These are phyloP conservation scores for Carduelis carduelis DNA, from an alignment of 2,797 vertebrate genomes.

Conservation along the genomic window DNA sequence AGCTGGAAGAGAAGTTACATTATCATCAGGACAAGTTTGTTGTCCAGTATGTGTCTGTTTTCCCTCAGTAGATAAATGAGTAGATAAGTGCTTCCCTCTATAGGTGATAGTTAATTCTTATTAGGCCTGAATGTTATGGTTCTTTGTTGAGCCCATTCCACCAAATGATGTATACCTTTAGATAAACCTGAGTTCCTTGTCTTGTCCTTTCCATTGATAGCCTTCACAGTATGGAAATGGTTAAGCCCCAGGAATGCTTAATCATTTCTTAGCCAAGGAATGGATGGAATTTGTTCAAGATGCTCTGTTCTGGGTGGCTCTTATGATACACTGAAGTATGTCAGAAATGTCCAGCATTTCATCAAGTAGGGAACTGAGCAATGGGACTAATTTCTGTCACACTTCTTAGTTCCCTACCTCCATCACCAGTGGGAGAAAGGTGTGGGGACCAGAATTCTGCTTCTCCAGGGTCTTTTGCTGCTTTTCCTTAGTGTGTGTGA, in stretches of 20 bases:
- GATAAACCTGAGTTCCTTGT: neutral
- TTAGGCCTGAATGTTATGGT: neutral
- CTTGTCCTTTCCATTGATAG: neutral
- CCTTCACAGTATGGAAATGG: neutral
- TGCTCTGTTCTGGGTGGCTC: neutral
- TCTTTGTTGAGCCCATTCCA: neutral
- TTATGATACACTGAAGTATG: neutral
- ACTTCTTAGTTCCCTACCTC: neutral
- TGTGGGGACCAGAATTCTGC: neutral
- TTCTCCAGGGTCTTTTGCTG: neutral
- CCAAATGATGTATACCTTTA: neutral
- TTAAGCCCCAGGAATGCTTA: neutral
- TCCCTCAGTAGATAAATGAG: neutral
- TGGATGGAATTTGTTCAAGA: neutral
- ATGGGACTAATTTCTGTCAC: neutral
- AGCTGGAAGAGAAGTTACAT: neutral
- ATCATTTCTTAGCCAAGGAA: neutral
- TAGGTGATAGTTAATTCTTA: neutral
- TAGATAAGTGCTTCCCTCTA: neutral
- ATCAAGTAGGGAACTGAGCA: neutral
- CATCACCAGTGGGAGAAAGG: neutral
- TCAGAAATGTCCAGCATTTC: neutral
- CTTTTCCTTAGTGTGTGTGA: rapidly evolving
- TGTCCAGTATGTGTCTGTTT: neutral
- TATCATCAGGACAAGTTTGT: neutral